Base-by-base conservation (phyloP, 1,140 invertebrate species). In the Pteromalus puparum region DNA sequence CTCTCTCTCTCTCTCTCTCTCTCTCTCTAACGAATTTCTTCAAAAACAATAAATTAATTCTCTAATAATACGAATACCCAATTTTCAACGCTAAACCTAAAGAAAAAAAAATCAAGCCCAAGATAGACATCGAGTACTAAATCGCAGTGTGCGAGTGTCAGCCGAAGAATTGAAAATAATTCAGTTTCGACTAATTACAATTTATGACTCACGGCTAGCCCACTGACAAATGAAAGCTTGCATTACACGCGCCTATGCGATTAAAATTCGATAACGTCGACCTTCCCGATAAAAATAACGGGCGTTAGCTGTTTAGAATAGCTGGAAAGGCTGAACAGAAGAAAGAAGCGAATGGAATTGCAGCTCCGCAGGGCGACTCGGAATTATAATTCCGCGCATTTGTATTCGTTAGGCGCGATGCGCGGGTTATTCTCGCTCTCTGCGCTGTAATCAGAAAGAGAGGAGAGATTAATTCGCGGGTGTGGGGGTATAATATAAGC, bases 301-400 rank as follows among this genome's bases (percentile, higher is more conserved):
- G 28, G n/a, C 61, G 13, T 30, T 65, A 77, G 26, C 13, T 74
- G 80, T 70, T 74, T 74, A 74, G 72, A 61, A 73, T n/a, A 21
- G 53, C 73, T 53, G 53, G 9, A 74, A 12, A 28, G 10, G 72
- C n/a, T n/a, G 3, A n/a, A 30, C 24, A 30, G 5, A 34, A 67
- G 53, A 75, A 82, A 42, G 2, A 6, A n/a, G 65, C 12, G 48
- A 38, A 77, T 68, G 38, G 38, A 83, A 77, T 77, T 48, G 78
- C 74, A 28, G 30, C 30, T 34, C 30, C 6, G 30, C 30, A 5
- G 24, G 79, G 6, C 18, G 53, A 78, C 78, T 87, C 87, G 87
- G 88, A 91, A 90, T 90, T 90, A 90, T 89, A 90, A 90, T 90
- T 90, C 86, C 87, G 85, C 87, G 85, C 90, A 91, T 91, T 91